Conservation (phyloP, 2,113 vertebrate genomes). For the Siniperca chuatsi region DNA sequence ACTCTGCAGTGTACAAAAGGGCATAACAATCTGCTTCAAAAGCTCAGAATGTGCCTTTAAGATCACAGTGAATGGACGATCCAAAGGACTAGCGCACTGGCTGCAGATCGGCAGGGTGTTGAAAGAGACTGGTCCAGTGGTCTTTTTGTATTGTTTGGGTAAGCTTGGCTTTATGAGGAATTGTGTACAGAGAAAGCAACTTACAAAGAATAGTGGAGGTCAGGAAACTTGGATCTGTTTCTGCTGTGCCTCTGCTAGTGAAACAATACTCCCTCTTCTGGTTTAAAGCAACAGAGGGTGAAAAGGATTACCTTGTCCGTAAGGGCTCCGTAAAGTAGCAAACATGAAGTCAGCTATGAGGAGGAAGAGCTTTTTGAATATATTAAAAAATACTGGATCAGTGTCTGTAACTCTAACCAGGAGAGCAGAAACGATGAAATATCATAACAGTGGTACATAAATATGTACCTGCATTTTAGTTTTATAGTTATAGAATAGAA, state of each 20-base stretch:
- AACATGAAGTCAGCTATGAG: not conserved
- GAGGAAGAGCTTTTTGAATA: not conserved
- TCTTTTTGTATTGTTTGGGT: conserved; percentile 1
- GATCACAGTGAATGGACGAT: conserved; percentile 23
- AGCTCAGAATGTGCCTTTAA: not conserved
- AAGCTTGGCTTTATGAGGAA: conserved; percentile 31
- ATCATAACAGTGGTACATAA: not conserved
- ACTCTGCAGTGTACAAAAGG: not conserved
- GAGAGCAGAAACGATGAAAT: not conserved
- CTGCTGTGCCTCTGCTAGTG: conserved; percentile 9
- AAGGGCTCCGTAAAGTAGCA: not conserved
- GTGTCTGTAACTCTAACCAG: not conserved
- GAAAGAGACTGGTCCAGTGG: not conserved
- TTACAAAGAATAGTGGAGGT: not conserved
- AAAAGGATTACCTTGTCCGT: conserved; percentile 9
- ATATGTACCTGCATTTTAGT: not conserved
- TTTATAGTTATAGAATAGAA: not conserved
- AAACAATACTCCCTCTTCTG: conserved; percentile 54
- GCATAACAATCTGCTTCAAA: not conserved
- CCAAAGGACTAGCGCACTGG: not conserved
- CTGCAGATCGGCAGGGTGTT: conserved; percentile 8
- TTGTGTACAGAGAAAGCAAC: conserved; percentile 21
- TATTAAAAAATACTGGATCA: not conserved
- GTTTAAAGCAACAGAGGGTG: conserved; percentile 19
- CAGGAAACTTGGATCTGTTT: conserved; percentile 30